phyloP scores from a whole-genome alignment of 2,888 invertebrate species.

The Meloe dianella region DNA sequence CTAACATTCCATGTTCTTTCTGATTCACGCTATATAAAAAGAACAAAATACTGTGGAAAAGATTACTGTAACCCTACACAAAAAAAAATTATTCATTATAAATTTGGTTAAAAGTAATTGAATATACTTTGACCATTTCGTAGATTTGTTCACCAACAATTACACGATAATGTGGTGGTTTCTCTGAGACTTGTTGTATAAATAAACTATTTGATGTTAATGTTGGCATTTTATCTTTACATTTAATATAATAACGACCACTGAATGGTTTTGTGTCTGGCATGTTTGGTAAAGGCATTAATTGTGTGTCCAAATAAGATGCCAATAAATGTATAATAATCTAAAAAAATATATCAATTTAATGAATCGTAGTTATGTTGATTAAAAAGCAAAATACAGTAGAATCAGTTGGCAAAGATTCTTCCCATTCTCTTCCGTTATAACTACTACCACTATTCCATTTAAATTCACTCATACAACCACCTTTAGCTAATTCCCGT shows the following conservation, averaged over 20 bases:
- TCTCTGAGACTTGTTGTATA: conserved; percentile 67
- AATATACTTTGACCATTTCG: conserved; percentile 70
- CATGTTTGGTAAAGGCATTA: conserved; percentile 70
- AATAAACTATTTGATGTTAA: conserved; percentile 63
- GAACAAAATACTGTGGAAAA: conserved; percentile 84
- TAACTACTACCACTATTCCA: conserved; percentile 84
- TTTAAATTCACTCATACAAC: conserved; percentile 86
- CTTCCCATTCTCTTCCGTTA: conserved; percentile 80
- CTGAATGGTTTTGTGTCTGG: conserved; percentile 72
- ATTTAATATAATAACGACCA: conserved; percentile 61
- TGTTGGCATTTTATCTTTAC: conserved; percentile 58
- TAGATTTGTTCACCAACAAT: conserved; percentile 70
- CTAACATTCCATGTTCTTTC: conserved; percentile 76
- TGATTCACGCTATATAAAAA: conserved; percentile 78
- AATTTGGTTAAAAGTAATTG: neutral
- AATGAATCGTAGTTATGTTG: neutral
- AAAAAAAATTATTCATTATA: conserved; percentile 27
- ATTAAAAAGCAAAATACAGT: conserved; percentile 64
- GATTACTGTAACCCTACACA: conserved; percentile 81
- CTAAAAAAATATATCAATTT: conserved; percentile 58
- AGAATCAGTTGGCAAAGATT: conserved; percentile 84
- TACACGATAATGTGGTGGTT: conserved; percentile 76
- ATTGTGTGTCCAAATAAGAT: conserved; percentile 84
- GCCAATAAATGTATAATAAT: conserved; percentile 85
- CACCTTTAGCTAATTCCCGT: conserved; percentile 78